Evolutionary conservation across 2,888 invertebrate genomes (phyloP).

Genomic region (Tholera decimalis): DNA sequence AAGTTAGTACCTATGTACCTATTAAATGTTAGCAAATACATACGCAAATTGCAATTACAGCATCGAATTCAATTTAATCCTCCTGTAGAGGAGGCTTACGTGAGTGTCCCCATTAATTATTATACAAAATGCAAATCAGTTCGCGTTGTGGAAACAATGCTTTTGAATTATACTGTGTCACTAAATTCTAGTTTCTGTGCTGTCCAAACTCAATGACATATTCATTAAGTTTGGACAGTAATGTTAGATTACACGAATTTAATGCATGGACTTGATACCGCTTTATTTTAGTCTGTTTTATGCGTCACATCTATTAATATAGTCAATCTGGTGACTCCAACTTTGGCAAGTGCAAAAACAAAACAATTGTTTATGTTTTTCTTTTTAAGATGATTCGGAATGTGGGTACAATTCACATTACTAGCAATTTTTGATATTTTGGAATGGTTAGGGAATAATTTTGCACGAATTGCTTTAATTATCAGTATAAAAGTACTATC

Average conservation of each 20-base stretch:
- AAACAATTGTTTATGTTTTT: no score
- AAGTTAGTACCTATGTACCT: neutral
- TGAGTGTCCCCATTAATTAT: constrained; percentile 58
- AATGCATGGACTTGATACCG: neutral
- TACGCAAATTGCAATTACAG: constrained; percentile 50
- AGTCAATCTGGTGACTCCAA: no score
- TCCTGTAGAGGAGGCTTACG: constrained; percentile 24
- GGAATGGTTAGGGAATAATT: no score
- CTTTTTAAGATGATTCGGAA: no score
- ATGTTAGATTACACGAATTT: constrained; percentile 2
- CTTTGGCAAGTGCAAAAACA: no score
- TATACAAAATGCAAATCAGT: constrained; percentile 60
- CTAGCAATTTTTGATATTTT: no score
- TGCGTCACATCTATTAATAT: no score
- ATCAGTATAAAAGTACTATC: no score
- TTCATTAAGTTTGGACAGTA: no score
- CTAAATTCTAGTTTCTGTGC: constrained; percentile 35
- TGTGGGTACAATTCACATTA: no score
- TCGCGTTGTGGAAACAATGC: constrained; percentile 36
- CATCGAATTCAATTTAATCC: constrained; percentile 34
- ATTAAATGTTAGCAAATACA: constrained; percentile 31
- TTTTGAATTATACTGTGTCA: constrained; percentile 29
- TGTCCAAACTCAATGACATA: constrained; percentile 30
- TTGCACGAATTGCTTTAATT: no score
- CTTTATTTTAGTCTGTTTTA: no score